Base-by-base conservation (phyloP, 2,888 invertebrate species). In the Cosmorhoe ocellata region DNA sequence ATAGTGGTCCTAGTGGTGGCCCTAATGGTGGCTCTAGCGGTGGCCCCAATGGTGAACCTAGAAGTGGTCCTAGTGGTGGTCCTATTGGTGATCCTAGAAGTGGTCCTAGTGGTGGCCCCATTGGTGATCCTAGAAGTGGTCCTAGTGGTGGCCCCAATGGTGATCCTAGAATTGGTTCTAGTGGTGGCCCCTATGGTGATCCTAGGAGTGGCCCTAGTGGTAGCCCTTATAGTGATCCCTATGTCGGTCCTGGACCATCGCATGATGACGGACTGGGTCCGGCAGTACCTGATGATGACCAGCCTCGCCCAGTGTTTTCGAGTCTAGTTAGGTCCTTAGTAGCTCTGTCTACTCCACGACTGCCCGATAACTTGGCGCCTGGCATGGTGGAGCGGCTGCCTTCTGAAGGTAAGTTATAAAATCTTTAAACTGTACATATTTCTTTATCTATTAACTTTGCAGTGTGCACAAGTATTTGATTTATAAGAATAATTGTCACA, bases 351-450 rank as follows among this genome's bases (percentile, higher is more conserved):
- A 91, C 90, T 14, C 92, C 93, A 0, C 77, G 92, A n/a, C 89
- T 86, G 1, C 87, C 91, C n/a, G 92, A 93, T 54, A 89, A 90
- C 59, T 71, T 92, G 1, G 92, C 93, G 4, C 92, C 92, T 2
- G 94, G 93, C 0, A 76, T 95, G 0, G 92, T 95, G 3, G 94
- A 95, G 66, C 92, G 93, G 57, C 76, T 95, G 46, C 95, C 95
- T 11, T 93, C 94, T 43, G 95, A 95, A 92, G 93, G 93, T 93
- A 63, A 51, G 12, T 28, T 7, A 18, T 5, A 18, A 2, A 3
- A 18, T 3, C 5, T 2, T 5, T 18, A 18, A 18, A 18, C 2
- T 18, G 2, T 18, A 5, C 18, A 18, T 18, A 5, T 18, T 18
- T 18, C 3, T 18, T 18, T 5, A 2, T 18, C 18, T 18, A 18